Evolutionary conservation across 2,888 invertebrate genomes (phyloP).

Genomic region (Anticlea derivata): DNA sequence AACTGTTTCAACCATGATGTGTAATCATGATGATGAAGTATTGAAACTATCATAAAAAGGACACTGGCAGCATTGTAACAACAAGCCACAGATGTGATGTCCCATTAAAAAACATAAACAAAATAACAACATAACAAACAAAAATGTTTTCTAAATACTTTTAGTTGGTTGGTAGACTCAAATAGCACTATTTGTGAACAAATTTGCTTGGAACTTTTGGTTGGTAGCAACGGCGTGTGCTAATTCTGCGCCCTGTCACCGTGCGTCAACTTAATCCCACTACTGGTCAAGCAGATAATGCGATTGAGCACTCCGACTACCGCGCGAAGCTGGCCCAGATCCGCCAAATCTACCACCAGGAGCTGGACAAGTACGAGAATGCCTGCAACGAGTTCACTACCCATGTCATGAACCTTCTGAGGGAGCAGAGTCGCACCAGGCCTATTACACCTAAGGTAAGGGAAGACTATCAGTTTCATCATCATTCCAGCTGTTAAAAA

Average conservation of each 20-base stretch:
- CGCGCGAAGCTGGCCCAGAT: conserved; percentile 99
- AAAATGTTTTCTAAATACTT: no score
- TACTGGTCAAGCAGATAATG: conserved; percentile 93
- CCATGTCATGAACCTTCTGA: conserved; percentile 98
- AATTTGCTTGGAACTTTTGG: conserved; percentile 1
- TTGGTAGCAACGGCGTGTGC: conserved; percentile 50
- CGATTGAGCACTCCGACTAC: conserved; percentile 99
- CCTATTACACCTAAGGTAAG: conserved; percentile 96
- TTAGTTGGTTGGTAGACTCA: no score
- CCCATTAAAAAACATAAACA: no score
- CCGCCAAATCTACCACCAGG: conserved; percentile 99
- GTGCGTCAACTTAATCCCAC: conserved; percentile 67
- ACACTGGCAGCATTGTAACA: no score
- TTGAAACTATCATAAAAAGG: no score
- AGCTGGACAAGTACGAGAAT: conserved; percentile 99
- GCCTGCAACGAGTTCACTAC: conserved; percentile 99
- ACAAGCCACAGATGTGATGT: no score
- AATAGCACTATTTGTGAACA: no score
- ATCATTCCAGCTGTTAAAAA: no score
- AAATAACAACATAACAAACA: no score
- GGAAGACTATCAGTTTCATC: no score
- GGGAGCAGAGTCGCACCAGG: conserved; percentile 98
- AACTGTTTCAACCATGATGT: no score
- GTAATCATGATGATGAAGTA: no score
- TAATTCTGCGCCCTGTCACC: conserved; percentile 47